Base-by-base conservation (phyloP, 2,113 vertebrate species). In the Semicossyphus pulcher region DNA sequence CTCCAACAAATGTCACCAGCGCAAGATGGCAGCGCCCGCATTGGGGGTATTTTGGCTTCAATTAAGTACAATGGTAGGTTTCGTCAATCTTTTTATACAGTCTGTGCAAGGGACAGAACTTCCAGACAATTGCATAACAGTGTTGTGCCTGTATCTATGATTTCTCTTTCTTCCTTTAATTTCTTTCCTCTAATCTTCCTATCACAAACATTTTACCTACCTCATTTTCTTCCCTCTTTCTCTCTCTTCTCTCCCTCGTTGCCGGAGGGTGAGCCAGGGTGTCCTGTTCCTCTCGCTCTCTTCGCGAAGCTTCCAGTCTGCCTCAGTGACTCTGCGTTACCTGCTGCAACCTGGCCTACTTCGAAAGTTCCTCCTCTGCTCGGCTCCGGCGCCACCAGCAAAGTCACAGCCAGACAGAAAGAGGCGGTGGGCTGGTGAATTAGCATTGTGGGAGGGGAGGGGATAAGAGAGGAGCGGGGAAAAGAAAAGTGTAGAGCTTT, bases 341-440 rank as follows among this genome's bases (percentile, higher is more conserved):
- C 89, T 88, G 88, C 92, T 89, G 88, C 76, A 90, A 79, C 76
- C 84, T 92, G 92, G 87, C 90, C 87, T 88, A 92, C 81, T 91
- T 92, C 52, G 44, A 70, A 66, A 80, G 32, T 80, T 82, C 63
- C 88, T 83, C 69, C 77, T 65, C 62, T 56, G 61, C 64, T 67
- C 65, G 63, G 77, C 63, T 72, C 73, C 80, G 56, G 51, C 58
- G 81, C 89, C 88, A 84, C 66, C 66, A 90, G 88, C 86, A 89
- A 90, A 88, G 88, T 88, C 86, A 89, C 83, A 78, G 76, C 42
- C 64, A 84, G 65, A 71, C 71, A 77, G 83, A 66, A 65, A 49
- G 58, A 72, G 81, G 32, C 18, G 61, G 58, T 31, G 74, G 63
- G 48, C 31, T 60, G 65, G 63, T 60, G 74, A 73, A 74, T 76